A percentile compares a stretch with the other conserved stretches of the same genome.
phyloP scores from a whole-genome alignment of 2,888 invertebrate genomes.

The Muschampia plurimacula region DNA sequence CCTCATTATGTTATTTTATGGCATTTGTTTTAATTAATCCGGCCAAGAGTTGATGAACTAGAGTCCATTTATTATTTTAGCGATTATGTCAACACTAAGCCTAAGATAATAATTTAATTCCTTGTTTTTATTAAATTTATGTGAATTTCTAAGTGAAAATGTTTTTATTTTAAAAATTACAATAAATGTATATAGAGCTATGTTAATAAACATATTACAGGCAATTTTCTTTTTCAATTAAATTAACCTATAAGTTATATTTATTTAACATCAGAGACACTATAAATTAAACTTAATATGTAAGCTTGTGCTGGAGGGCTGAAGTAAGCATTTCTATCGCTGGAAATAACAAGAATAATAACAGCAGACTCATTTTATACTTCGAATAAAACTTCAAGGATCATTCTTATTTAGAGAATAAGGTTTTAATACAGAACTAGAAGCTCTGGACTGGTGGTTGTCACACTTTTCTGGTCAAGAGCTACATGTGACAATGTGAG shows the following conservation, averaged over 20 bases:
- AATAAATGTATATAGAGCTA: constrained; percentile 81
- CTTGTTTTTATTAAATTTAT: constrained; percentile 76
- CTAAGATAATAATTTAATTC: constrained; percentile 63
- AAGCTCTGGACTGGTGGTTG: no score
- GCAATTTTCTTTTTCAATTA: constrained; percentile 49
- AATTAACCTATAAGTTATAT: neutral
- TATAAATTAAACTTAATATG: no score
- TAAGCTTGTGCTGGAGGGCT: no score
- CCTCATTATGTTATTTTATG: constrained; percentile 60
- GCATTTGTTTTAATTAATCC: constrained; percentile 64
- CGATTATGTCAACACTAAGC: constrained; percentile 72
- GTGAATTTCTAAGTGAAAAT: constrained; percentile 75
- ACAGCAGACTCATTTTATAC: no score
- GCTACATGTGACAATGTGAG: no score
- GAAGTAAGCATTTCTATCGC: no score
- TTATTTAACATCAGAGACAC: no score
- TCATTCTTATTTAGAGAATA: no score
- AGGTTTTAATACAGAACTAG: no score
- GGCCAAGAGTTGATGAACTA: constrained; percentile 55
- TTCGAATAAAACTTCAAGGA: no score
- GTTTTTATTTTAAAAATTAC: constrained; percentile 81
- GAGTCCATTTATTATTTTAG: constrained; percentile 53
- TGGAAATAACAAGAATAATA: no score
- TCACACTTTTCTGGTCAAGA: no score
- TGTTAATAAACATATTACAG: constrained; percentile 84